Percentiles rank a stretch among this genome's conserved stretches.
Evolutionary conservation across 1,140 invertebrate genomes (phyloP).

Genomic region (Thaumetopoea pityocampa): DNA sequence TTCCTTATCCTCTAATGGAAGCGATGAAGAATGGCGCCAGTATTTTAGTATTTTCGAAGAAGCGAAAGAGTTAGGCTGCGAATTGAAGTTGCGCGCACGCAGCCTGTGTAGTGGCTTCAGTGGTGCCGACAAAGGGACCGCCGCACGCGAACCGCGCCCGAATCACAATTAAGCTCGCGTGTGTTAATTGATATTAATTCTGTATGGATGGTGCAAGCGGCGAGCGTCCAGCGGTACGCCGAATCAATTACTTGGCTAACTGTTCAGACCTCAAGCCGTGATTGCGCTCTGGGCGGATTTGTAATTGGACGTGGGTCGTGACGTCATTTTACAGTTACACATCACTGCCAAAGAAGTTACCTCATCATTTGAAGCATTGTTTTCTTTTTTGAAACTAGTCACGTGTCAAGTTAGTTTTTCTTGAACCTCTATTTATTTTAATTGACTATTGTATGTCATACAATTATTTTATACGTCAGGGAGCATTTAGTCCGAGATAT

Average conservation of each 20-base stretch:
- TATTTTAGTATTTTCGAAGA: slow-evolving; percentile 73
- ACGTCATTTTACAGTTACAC: no score
- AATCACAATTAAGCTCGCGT: slow-evolving; percentile 71
- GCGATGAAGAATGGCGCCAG: slow-evolving; percentile 46
- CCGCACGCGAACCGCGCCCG: slow-evolving; percentile 66
- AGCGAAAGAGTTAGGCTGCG: slow-evolving; percentile 46
- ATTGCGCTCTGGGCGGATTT: slow-evolving; percentile 4
- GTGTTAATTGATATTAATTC: slow-evolving; percentile 74
- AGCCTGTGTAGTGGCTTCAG: slow-evolving; percentile 26
- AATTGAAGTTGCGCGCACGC: slow-evolving; percentile 46
- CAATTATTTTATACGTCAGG: no score
- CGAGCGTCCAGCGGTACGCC: slow-evolving; percentile 21
- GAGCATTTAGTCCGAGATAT: no score
- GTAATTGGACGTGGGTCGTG: no score
- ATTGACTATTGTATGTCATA: no score
- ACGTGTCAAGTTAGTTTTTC: no score
- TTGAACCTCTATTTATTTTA: no score
- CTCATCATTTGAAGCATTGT: no score
- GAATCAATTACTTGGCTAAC: slow-evolving; percentile 6
- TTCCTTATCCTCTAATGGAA: slow-evolving; percentile 29
- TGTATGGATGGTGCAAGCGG: slow-evolving; percentile 48
- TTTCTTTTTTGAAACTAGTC: no score
- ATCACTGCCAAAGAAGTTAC: no score
- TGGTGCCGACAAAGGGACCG: slow-evolving; percentile 63
- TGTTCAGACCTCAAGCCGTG: not conserved